These are phyloP conservation scores for Burhinus oedicnemus DNA, from an alignment of 2,113 vertebrate genomes.

Conservation along the genomic window DNA sequence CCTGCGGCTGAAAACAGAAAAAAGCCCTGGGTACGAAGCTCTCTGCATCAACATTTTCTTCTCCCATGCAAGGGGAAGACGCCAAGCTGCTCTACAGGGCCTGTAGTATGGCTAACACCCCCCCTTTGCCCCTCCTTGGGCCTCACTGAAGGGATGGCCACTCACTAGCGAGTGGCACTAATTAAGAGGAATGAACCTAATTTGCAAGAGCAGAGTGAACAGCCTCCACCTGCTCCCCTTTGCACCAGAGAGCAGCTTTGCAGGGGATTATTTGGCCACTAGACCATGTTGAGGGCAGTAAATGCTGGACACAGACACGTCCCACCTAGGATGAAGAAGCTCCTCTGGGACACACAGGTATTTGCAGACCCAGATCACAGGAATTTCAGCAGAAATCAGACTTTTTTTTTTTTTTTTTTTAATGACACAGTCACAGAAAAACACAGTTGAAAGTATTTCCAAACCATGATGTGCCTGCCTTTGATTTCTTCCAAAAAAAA, in stretches of 20 bases:
- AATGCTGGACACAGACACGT: background rate
- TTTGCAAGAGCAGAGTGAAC: background rate
- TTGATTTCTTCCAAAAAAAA: constrained; percentile 25
- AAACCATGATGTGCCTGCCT: background rate
- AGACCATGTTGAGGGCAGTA: background rate
- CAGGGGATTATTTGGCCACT: background rate
- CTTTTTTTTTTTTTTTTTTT: background rate
- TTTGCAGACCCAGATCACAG: background rate
- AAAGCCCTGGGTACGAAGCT: background rate
- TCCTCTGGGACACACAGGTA: background rate
- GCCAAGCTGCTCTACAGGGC: background rate
- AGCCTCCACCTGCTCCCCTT: background rate
- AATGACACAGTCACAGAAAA: background rate
- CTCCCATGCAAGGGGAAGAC: background rate
- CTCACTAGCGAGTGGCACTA: background rate
- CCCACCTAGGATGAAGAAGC: background rate
- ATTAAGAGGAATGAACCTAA: background rate
- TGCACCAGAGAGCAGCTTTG: background rate
- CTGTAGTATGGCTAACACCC: background rate
- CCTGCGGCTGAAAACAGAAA: background rate
- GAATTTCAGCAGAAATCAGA: background rate
- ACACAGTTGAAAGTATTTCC: background rate
- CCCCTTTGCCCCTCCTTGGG: background rate
- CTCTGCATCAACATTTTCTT: background rate
- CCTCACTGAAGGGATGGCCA: background rate